Evolutionary conservation across 2,888 invertebrate genomes (phyloP), one percentile per base, ranked within the genome.

Genomic region (Cantharis nigra): DNA sequence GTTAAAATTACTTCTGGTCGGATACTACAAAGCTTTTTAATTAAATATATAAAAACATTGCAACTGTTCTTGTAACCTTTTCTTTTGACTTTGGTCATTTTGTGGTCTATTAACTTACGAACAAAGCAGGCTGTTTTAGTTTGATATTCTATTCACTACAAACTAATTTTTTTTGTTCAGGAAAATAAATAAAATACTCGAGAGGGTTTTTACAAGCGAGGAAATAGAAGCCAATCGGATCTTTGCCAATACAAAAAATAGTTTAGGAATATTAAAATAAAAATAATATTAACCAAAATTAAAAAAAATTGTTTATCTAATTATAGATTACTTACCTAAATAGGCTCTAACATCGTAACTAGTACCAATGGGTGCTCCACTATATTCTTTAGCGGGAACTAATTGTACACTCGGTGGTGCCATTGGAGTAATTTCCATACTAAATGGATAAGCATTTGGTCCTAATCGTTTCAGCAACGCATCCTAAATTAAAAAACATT

Each of bases 341-440:
- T 94, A 97, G 81, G 95, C 95, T 85, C 96, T 91, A 70, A 97
- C 93, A 85, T 97, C 97, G 85, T 97, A 97, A 75, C 96, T 96
- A 70, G 96, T 97, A 10, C 97, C 97, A 71, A 97, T 96, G 0
- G 97, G 97, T 1, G 96, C 96, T 0, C 97, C 97, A 81, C 93
- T 94, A 89, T 97, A 97, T 86, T 96, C 95, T 88, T 97, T 96
- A 3, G 97, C 97, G 0, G 97, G 97, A 18, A 96, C 96, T 82
- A 97, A 90, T 86, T 96, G 96, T 65, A 97, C 96, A 84, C 96
- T 96, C 18, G 97, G 97, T n/a, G 97, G 97, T 71, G 96, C 96
- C 81, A 96, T 90, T 49, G 95, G 93, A 1, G 95, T 94, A 82
- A 97, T 90, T 86, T 94, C 93, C 90, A 97, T 90, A 78, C 93